Evolutionary conservation across 2,888 invertebrate species (phyloP), one percentile per base, ranked within the genome.

Genomic region (Ophioninae sp.): DNA sequence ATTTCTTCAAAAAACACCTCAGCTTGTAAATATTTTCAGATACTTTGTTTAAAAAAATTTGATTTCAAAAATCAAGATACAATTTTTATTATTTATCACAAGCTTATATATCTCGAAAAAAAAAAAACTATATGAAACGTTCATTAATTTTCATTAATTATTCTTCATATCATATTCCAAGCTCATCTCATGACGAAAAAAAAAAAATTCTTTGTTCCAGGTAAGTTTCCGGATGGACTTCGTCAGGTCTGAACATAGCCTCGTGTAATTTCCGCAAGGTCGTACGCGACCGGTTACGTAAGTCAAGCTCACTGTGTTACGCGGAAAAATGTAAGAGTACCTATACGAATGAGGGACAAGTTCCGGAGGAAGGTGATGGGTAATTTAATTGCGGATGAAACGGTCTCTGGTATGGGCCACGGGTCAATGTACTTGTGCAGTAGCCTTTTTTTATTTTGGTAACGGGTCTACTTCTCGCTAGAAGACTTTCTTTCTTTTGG

Each of bases 221-320:
- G 84, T 84, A 84, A 84, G 84, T 84, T 81, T 79, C 63, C 71
- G 78, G 78, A 79, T 75, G 78, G 65, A 72, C 74, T 65, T 67
- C 44, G 30, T 67, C 71, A 81, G 30, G 63, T 30, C n/a, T 65
- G 77, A 77, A 23, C 37, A 56, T 82, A 68, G 39, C 41, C 41
- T 64, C 20, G 39, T 64, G 56, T 75, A 61, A 75, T 37, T 75
- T 79, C 58, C 67, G 67, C 78, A 67, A 75, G 84, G 75, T 81
- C 75, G 61, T 58, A 61, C 22, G 59, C 17, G 23, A 81, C 22
- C 17, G 74, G 71, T 84, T 84, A 75, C 81, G 81, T 84, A 84
- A 84, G 84, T 84, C 75, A 61, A 74, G 22, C 58, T 22, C 74
- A 44, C 59, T 59, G 59, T 22, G 20, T 59, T 59, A 22, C 59